Base-by-base conservation (phyloP, 1,140 invertebrate species). In the Dufourea novaeangliae region DNA sequence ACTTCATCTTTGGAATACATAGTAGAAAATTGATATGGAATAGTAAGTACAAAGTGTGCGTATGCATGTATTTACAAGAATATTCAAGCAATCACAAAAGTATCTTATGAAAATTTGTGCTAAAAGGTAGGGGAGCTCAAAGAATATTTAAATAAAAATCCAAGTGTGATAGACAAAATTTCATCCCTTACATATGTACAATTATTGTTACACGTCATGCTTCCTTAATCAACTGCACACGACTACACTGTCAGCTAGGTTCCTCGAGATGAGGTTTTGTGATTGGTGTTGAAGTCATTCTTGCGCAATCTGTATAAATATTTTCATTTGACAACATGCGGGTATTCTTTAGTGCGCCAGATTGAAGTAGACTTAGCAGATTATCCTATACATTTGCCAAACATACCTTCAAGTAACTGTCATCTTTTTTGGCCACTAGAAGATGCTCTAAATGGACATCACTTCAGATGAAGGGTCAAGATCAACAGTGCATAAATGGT, bases 61-160 rank as follows among this genome's bases (percentile, higher is more conserved):
- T 29, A 12, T 74, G 64, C 54, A 69, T 69, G 64, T 75, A 46
- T 59, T 37, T 69, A 37, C 54, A 75, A 75, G 73, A 75, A 68
- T 75, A 59, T 75, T 75, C 73, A 69, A 75, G 67, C 73, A 75
- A 75, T 75, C 73, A 75, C 73, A 75, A 75, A 75, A 75, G 46
- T 57, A 34, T 56, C 52, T 75, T 44, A 27, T 25, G n/a, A 27
- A 37, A 25, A 59, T 59, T 7, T 39, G 8, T 17, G 11, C n/a
- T 1, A 12, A 7, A 12, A 12, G 20, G 34, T 27, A 34, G 12
- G 46, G 44, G 22, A 59, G 32, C 5, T 50, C 1, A n/a, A 34
- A 11, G 29, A 67, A 14, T 5, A 46, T 64, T 74, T 22, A 37
- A 20, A 52, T 52, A 10, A 25, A 22, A 52, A 25, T 52, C 50